phyloP scores from a whole-genome alignment of 2,888 invertebrate genomes.

The Muschampia plurimacula region DNA sequence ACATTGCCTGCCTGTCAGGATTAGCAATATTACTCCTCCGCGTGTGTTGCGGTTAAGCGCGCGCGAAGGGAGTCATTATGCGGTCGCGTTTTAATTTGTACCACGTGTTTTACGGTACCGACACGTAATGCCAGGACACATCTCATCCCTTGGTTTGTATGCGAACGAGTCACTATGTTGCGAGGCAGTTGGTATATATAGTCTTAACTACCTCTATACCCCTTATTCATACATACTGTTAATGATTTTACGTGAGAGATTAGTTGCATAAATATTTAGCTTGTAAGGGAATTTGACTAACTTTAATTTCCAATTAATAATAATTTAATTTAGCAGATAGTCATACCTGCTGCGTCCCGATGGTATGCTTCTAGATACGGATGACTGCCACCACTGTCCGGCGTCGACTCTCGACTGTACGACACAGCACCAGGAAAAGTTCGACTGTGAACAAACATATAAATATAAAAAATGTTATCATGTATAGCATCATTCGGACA shows the following conservation, averaged over 20 bases:
- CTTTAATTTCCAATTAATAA: too few species aligned
- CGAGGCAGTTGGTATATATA: background rate
- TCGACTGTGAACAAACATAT: conserved; percentile 72
- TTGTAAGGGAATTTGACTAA: too few species aligned
- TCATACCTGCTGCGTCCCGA: conserved; percentile 92
- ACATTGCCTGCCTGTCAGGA: conserved; percentile 52
- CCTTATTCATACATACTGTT: too few species aligned
- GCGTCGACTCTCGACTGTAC: conserved; percentile 95
- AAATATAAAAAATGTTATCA: background rate
- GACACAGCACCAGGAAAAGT: conserved; percentile 88
- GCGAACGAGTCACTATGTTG: conserved; percentile 4
- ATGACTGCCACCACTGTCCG: conserved; percentile 95
- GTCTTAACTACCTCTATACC: too few species aligned
- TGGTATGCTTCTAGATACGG: conserved; percentile 93
- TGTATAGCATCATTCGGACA: background rate
- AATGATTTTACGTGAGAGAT: too few species aligned
- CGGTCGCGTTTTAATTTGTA: conserved; percentile 80
- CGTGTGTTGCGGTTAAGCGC: conserved; percentile 55
- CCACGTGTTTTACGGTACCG: conserved; percentile 64
- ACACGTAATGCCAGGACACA: conserved; percentile 16
- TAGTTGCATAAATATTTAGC: too few species aligned
- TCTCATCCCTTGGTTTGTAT: conserved; percentile 23
- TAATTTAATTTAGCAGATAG: background rate
- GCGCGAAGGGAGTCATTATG: conserved; percentile 63
- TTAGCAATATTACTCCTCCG: conserved; percentile 52